Evolutionary conservation across 2,113 vertebrate species (phyloP).

Genomic region (Bos indicus): DNA sequence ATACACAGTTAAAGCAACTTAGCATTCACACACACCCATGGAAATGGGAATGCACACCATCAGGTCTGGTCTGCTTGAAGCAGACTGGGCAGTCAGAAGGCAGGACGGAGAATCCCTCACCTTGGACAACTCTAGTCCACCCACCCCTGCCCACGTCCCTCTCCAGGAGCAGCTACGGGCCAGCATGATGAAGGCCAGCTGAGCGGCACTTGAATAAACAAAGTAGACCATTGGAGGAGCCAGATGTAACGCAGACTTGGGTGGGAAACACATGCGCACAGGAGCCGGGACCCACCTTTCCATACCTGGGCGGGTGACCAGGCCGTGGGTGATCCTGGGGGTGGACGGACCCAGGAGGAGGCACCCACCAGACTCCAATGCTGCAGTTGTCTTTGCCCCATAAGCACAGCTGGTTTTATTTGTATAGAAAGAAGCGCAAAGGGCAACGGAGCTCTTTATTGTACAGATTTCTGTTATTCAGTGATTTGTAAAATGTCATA

Average conservation of each 20-base stretch:
- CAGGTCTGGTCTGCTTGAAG: neutral
- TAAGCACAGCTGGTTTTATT: neutral
- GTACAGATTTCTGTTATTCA: neutral
- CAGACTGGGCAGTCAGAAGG: neutral
- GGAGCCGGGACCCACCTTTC: too few species aligned
- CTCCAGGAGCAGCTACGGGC: neutral
- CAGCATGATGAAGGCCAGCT: neutral
- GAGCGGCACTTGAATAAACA: neutral
- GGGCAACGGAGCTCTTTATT: neutral
- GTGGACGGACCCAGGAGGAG: too few species aligned
- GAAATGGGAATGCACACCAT: neutral
- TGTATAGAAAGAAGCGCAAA: neutral
- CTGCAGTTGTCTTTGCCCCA: neutral
- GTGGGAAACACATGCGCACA: neutral
- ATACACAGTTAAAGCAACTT: neutral
- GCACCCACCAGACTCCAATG: too few species aligned
- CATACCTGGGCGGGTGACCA: too few species aligned
- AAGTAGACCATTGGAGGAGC: neutral
- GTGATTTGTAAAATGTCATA: neutral
- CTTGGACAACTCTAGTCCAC: neutral
- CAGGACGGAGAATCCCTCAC: neutral
- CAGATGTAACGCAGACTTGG: neutral
- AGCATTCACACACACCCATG: neutral
- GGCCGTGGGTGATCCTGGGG: accelerated
- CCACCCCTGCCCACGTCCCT: neutral